Evolutionary conservation across 1,140 invertebrate species (phyloP).

Genomic region (Physella acuta): DNA sequence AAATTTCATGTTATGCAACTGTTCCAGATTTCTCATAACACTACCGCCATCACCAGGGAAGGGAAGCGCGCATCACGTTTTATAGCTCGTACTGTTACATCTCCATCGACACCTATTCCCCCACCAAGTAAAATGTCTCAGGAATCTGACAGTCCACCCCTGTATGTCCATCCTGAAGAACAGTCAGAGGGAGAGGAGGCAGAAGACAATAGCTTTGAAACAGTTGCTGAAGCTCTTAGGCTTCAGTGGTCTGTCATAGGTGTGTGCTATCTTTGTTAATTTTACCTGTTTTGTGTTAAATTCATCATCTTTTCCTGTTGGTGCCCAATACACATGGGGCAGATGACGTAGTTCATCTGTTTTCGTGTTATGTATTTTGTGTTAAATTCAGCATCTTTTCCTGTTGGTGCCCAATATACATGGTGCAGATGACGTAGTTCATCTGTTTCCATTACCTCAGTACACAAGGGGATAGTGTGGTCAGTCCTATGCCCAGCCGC

Average conservation of each 20-base stretch:
- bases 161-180: not conserved
- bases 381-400: too few relatives aligned
- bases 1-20: too few relatives aligned
- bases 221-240: constrained; percentile 52
- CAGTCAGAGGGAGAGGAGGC: constrained; percentile 6
- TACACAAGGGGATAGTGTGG: too few relatives aligned
- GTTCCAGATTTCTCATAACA: constrained; percentile 48
- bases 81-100: constrained; percentile 25
- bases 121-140: constrained; percentile 25
- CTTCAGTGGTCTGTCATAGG: constrained; percentile 55
- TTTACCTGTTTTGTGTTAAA: too few relatives aligned
- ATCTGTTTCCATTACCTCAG: too few relatives aligned
- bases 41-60: constrained; percentile 30
- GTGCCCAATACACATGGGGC: too few relatives aligned
- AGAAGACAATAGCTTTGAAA: constrained; percentile 45
- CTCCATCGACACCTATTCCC: constrained; percentile 29
- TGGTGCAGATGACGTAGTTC: too few relatives aligned
- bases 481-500: too few relatives aligned
- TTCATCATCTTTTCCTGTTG: too few relatives aligned
- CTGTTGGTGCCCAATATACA: too few relatives aligned
- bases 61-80: constrained; percentile 22
- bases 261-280: constrained; percentile 27
- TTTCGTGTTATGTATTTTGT: too few relatives aligned
- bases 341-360: too few relatives aligned
- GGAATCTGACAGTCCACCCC: not conserved